Percentiles rank a stretch among this genome's conserved stretches.
These are phyloP conservation scores for Miichthys miiuy DNA, from an alignment of 2,797 vertebrate genomes.

Conservation along the genomic window DNA sequence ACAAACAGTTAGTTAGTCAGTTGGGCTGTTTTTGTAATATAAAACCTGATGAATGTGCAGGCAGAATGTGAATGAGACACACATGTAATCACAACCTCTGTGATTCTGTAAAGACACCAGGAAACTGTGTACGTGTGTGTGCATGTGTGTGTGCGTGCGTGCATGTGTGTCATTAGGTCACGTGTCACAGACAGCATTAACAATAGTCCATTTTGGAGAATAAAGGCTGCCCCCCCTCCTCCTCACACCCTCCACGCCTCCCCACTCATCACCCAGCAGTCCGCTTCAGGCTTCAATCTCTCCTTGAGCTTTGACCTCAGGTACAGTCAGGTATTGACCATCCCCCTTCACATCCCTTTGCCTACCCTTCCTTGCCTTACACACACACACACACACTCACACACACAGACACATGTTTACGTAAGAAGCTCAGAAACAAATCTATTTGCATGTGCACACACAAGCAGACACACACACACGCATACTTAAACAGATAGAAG, in stretches of 20 bases:
- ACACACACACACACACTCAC: not conserved
- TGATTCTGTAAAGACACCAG: no score
- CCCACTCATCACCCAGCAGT: conserved; percentile 47
- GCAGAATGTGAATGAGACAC: not conserved
- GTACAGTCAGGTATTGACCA: conserved; percentile 65
- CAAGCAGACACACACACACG: not conserved
- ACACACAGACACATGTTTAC: conserved; percentile 3
- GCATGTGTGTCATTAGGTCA: conserved; percentile 49
- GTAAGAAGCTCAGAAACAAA: not conserved
- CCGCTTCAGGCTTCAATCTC: conserved; percentile 55
- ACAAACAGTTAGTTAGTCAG: no score
- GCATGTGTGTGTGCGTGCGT: conserved; percentile 2
- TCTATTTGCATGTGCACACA: not conserved
- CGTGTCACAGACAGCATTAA: conserved; percentile 60
- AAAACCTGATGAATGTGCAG: not conserved
- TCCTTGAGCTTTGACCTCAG: conserved; percentile 70
- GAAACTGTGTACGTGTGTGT: conserved; percentile 9
- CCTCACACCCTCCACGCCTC: conserved; percentile 10
- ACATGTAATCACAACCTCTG: conserved; percentile 16
- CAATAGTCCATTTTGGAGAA: conserved; percentile 64
- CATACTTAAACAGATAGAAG: not conserved
- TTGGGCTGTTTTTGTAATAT: no score
- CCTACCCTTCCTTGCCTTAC: not conserved
- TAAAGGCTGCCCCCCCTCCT: conserved; percentile 21
- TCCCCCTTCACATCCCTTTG: not conserved